phyloP scores from a whole-genome alignment of 2,113 vertebrate genomes.

The Heloderma charlesbogerti region DNA sequence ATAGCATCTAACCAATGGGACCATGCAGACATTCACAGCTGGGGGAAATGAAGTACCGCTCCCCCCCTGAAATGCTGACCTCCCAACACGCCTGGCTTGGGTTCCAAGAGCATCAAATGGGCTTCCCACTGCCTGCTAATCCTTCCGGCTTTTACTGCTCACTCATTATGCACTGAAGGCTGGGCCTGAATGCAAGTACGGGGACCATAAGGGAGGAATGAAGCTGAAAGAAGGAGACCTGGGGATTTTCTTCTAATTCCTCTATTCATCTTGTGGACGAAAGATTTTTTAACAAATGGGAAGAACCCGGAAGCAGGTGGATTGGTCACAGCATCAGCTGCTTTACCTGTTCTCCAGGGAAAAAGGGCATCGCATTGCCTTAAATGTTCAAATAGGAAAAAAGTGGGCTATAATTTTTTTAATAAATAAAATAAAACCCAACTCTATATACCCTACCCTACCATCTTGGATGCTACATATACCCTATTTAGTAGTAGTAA shows the following conservation, averaged over 20 bases:
- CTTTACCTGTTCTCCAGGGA: not conserved
- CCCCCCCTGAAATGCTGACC: constrained; percentile 35
- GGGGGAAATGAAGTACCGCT: constrained; percentile 3
- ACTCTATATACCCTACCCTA: not conserved
- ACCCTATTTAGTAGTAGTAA: not conserved
- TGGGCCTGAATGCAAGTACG: not conserved
- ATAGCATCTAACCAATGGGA: constrained; percentile 25
- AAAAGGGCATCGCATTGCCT: not conserved
- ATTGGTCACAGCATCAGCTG: not conserved
- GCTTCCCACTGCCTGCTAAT: constrained; percentile 60
- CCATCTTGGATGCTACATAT: not conserved
- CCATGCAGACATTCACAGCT: constrained; percentile 56
- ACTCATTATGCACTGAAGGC: not conserved
- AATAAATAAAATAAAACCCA: not conserved
- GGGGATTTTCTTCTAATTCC: constrained; percentile 33
- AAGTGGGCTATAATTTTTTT: not conserved
- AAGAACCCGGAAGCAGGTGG: not conserved
- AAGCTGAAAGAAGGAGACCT: not conserved
- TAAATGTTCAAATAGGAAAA: no score
- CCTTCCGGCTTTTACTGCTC: constrained; percentile 59
- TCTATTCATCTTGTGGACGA: not conserved
- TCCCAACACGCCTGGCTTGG: constrained; percentile 25
- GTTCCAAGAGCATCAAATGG: constrained; percentile 16
- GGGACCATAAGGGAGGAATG: not conserved
- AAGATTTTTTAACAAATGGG: not conserved